Percentiles rank a stretch among this genome's conserved stretches.
Evolutionary conservation across 2,113 vertebrate species (phyloP).

Genomic region (Pelecanoides urinatrix): DNA sequence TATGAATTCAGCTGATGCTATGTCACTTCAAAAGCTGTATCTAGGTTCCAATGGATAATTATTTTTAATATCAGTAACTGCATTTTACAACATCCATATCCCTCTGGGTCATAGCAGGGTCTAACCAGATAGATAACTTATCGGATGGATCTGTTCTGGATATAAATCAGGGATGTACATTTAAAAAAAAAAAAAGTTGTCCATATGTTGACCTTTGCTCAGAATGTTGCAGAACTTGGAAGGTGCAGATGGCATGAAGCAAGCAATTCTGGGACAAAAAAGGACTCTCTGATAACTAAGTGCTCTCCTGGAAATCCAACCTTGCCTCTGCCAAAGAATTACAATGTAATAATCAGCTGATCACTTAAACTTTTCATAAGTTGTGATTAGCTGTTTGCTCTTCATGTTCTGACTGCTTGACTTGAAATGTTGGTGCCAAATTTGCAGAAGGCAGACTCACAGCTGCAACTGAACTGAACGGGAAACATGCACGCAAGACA

Average conservation of each 20-base stretch:
- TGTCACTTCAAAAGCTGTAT: not conserved
- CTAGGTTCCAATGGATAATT: not conserved
- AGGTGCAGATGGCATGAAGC: not conserved
- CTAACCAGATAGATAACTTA: not conserved
- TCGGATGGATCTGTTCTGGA: not conserved
- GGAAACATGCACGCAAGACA: accelerated
- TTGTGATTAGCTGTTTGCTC: not conserved
- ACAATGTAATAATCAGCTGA: not conserved
- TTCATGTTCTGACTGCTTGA: not conserved
- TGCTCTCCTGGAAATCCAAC: not conserved
- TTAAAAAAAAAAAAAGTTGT: not conserved
- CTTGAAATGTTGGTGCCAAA: not conserved
- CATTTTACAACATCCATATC: not conserved
- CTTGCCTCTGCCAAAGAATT: not conserved
- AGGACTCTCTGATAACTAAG: not conserved
- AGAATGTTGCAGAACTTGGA: not conserved
- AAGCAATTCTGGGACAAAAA: not conserved
- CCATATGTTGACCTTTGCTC: not conserved
- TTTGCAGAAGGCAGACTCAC: not conserved
- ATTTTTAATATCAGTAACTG: not conserved
- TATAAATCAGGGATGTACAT: not conserved
- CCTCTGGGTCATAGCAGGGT: not conserved
- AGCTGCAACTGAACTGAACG: not conserved
- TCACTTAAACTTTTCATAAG: not conserved
- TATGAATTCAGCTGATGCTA: not conserved